A percentile compares a stretch with the other conserved stretches of the same genome.
These are phyloP conservation scores for Martes flavigula DNA, from an alignment of 2,797 vertebrate species.

Conservation along the genomic window DNA sequence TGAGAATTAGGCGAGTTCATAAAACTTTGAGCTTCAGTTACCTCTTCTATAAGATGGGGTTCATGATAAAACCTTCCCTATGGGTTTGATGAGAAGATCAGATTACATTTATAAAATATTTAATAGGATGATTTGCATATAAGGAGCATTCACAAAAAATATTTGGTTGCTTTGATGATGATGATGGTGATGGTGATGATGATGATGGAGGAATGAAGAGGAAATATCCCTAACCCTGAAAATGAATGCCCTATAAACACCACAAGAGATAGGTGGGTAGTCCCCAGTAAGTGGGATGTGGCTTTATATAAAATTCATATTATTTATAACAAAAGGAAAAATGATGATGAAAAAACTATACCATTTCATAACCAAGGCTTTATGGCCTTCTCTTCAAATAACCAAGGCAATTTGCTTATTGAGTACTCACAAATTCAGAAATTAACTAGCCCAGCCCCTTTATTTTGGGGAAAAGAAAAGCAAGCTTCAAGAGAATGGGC, in stretches of 20 bases:
- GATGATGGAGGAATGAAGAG: background rate
- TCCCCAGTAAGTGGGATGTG: background rate
- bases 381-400: background rate
- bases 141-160: background rate
- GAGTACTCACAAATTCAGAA: background rate
- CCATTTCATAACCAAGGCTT: background rate
- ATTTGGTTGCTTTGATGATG: background rate
- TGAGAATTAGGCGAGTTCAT: background rate
- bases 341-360: background rate
- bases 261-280: background rate
- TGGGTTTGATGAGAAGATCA: background rate
- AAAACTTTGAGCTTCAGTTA: background rate
- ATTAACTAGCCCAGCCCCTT: background rate
- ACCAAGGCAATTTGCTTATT: background rate
- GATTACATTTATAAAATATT: background rate
- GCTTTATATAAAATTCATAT: background rate
- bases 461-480: background rate
- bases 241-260: background rate
- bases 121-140: background rate
- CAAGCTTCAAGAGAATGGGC: background rate
- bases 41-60: background rate
- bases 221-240: background rate
- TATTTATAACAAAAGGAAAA: background rate
- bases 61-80: background rate
- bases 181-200: background rate